Base-by-base conservation (phyloP, 2,888 invertebrate species). In the Lithophane semibrunnea region DNA sequence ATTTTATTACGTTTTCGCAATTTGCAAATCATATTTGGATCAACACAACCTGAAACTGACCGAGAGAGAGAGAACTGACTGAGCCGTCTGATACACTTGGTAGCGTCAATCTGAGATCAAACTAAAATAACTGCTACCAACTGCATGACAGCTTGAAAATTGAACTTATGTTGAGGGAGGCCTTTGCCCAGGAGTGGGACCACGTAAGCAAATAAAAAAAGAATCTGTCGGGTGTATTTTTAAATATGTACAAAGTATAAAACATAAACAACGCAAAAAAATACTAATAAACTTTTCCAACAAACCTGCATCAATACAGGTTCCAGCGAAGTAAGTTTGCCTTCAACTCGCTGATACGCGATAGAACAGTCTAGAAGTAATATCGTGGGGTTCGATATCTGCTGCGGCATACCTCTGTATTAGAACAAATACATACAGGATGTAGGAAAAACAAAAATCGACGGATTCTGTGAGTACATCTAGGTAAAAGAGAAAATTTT, bases 291-390 rank as follows among this genome's bases (percentile, higher is more conserved):
- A 1, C 1, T 44, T 21, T 13, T 18, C 12, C 37, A 69, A 85
- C 85, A 85, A 88, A 98, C 98, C 97, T 99, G 99, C 96, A 99
- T 97, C 88, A 99, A 97, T 44, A 99, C 98, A 0, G 99, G 99
- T 91, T 99, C 99, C 74, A 99, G 96, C 3, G 99, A 99, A 70
- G 99, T 98, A 82, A 99, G 97, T 92, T 99, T 98, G 21, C 99
- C 99, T 92, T 99, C 99, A 1, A 99, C 98, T 76, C 99, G 97
- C 93, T 99, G 99, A 94, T 99, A 99, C 81, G 99, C 99, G 73
- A 99, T 98, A 4, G 99, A 98, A 79, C 99, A 99, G 87, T 98
- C 98, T 29, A 99, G 96, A 13, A 99, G 95, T 16, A 99, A 96
- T 82, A 99, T 98, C 85, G 98, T 98, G 0, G 99, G 99, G 90